Percentiles rank a stretch among this genome's conserved stretches.
These are phyloP conservation scores for Chelon labrosus DNA, from an alignment of 2,797 vertebrate species.

Conservation along the genomic window DNA sequence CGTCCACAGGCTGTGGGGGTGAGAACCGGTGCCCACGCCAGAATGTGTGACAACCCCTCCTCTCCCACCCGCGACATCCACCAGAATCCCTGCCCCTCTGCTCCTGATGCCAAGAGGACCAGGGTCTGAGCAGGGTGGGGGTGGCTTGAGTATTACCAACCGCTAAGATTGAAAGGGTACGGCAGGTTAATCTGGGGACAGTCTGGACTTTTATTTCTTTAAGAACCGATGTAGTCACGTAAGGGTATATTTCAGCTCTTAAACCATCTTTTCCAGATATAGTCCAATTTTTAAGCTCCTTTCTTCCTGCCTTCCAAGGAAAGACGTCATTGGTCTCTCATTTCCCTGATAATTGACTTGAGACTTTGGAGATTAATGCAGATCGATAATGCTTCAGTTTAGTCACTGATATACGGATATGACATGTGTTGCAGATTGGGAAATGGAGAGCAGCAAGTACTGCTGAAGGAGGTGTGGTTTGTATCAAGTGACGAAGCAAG, in stretches of 20 bases:
- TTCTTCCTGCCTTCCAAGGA: neutral
- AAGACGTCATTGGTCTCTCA: too few species aligned
- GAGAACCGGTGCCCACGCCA: slow-evolving; percentile 70
- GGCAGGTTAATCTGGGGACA: slow-evolving; percentile 62
- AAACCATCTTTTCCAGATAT: neutral
- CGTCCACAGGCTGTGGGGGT: slow-evolving; percentile 61
- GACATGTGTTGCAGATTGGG: too few species aligned
- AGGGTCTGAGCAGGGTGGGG: slow-evolving; percentile 32
- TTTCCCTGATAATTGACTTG: too few species aligned
- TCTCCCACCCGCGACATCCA: slow-evolving; percentile 2
- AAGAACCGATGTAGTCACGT: neutral
- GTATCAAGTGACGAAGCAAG: neutral
- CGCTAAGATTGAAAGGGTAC: slow-evolving; percentile 27
- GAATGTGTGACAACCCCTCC: slow-evolving; percentile 60
- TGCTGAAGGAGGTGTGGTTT: neutral
- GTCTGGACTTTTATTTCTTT: slow-evolving; percentile 39
- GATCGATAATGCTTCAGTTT: neutral
- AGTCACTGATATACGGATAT: neutral
- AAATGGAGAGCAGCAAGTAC: neutral
- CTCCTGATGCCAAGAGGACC: slow-evolving; percentile 47
- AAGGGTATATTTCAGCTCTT: neutral
- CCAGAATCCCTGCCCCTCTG: slow-evolving; percentile 37
- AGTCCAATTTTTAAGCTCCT: neutral
- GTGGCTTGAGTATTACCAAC: slow-evolving; percentile 35
- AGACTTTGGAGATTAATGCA: neutral